Base-by-base conservation (phyloP, 1,140 invertebrate genomes). In the Brachionus rotundiformis region DNA sequence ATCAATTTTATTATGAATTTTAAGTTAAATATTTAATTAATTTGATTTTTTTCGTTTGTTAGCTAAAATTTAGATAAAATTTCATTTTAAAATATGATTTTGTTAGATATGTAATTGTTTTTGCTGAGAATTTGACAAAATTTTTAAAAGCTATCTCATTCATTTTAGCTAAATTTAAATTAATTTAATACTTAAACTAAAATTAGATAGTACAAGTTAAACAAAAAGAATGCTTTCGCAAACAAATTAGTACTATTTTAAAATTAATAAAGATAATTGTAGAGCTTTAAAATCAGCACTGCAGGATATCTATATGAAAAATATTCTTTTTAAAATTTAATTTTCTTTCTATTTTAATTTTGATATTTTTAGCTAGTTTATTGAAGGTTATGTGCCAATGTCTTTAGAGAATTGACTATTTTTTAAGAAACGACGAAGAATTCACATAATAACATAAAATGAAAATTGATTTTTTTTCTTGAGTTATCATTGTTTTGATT, bases 21-120 rank as follows among this genome's bases (percentile, higher is more conserved):
- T 29, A 63, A 63, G 61, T 63, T 63, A 27, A 29, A 63, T 63
- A 29, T 63, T 63, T 63, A 33, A 29, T 63, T 29, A 27, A 29
- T 31, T 29, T 29, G 5, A 33, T 63, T 63, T 63, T 63, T 63
- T 63, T 63, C 29, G 29, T 27, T 63, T 63, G 29, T 27, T 63
- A 63, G 29, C 11, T 19, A 19, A 54, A 54, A 54, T 23, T 5
- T 54, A 54, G 47, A 54, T 54, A 19, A 54, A 54, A 54, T 54
- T 23, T 54, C n/a, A 54, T 54, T 54, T 54, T 4, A 54, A 8
- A 39, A 39, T 10, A 10, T 10, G 13, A 1, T 39, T 39, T 2
- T 39, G 1, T 7, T 39, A 11, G 36, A 39, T 6, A 39, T 39
- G 36, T 11, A 10, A 19, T 19, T 54, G 3, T 16, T 2, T 19